Percentiles rank a stretch among this genome's conserved stretches.
phyloP scores from a whole-genome alignment of 1,140 invertebrate species.

The Aphis gossypii region DNA sequence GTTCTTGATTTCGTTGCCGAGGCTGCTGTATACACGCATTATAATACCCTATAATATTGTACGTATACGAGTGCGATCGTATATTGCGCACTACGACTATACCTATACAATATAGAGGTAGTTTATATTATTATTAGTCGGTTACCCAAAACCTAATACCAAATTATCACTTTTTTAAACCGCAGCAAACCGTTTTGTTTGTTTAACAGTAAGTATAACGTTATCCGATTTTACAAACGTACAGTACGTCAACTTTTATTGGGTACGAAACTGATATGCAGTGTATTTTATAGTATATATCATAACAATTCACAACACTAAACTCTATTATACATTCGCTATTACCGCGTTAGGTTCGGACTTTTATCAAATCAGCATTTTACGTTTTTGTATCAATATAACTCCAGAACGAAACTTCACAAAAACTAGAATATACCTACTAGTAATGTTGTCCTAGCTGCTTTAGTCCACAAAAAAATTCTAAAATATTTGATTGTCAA shows the following conservation, averaged over 20 bases:
- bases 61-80: background rate
- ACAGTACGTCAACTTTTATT: background rate
- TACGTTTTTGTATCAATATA: background rate
- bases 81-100: background rate
- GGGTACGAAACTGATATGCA: background rate
- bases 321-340: no score
- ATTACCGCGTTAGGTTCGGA: background rate
- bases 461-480: background rate
- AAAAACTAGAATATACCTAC: background rate
- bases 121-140: background rate
- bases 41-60: background rate
- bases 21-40: background rate
- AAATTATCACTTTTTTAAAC: background rate
- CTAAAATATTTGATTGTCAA: background rate
- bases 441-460: background rate
- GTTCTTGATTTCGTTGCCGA: slow-evolving; percentile 29
- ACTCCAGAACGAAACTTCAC: background rate
- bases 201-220: no score
- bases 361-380: background rate
- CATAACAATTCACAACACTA: no score
- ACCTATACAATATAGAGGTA: no score
- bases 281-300: background rate
- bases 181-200: background rate
- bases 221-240: background rate
- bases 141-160: background rate